Percentiles rank a stretch among this genome's conserved stretches.
Evolutionary conservation across 1,140 invertebrate genomes (phyloP).

Genomic region (Musca vetustissima): DNA sequence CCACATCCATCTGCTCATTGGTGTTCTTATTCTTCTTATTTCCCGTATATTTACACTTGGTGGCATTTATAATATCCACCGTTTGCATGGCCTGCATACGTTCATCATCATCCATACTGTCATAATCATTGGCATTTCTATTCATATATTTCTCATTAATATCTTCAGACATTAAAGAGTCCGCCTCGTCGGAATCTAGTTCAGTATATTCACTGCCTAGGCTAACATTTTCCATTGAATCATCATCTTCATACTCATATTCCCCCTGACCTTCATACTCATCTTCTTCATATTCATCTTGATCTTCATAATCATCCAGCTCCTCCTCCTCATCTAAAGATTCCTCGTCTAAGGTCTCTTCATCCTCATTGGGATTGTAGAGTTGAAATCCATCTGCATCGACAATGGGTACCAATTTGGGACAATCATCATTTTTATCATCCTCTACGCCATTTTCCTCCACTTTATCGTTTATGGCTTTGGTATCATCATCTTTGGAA

Average conservation of each 20-base stretch:
- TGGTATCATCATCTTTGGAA: neutral
- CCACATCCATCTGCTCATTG: neutral
- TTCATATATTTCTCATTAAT: constrained; percentile 20
- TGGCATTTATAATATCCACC: constrained; percentile 16
- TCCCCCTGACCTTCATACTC: neutral
- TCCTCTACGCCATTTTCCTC: neutral
- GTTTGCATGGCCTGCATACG: neutral
- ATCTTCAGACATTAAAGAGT: constrained; percentile 21
- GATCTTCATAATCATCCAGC: neutral
- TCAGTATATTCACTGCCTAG: constrained; percentile 10
- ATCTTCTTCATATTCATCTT: constrained; percentile 3
- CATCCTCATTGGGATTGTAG: constrained; percentile 20
- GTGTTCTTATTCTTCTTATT: neutral
- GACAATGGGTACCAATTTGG: constrained; percentile 30
- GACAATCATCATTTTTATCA: constrained; percentile 25
- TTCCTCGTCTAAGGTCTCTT: neutral
- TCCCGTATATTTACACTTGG: neutral
- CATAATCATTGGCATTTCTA: neutral
- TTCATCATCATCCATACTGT: neutral
- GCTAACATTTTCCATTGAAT: constrained; percentile 3
- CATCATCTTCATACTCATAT: constrained; percentile 4
- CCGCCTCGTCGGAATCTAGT: constrained; percentile 1
- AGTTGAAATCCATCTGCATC: constrained; percentile 24
- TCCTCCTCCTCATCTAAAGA: neutral
- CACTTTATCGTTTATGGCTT: neutral